phyloP scores from a whole-genome alignment of 2,888 invertebrate species.

The Liopterus haemorrhoidalis region DNA sequence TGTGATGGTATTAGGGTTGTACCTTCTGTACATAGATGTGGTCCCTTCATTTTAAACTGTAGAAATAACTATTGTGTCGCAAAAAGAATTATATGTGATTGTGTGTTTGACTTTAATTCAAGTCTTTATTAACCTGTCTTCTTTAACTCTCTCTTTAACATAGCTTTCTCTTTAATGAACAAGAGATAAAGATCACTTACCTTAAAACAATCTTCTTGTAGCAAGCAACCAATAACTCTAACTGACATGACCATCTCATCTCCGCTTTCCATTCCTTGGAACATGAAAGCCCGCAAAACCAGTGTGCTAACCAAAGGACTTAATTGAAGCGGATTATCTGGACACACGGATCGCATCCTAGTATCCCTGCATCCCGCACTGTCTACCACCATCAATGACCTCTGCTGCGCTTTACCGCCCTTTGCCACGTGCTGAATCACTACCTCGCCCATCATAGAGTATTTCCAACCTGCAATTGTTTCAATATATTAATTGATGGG shows the following conservation, averaged over 20 bases:
- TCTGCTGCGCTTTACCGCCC: constrained; percentile 38
- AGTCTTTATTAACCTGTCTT: no score
- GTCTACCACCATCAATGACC: constrained; percentile 45
- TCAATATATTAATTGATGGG: no score
- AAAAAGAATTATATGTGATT: no score
- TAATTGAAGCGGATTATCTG: constrained; percentile 43
- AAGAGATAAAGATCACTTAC: no score
- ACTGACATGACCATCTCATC: constrained; percentile 54
- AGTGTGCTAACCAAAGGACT: constrained; percentile 45
- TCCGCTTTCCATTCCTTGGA: constrained; percentile 54
- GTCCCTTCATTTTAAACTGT: no score
- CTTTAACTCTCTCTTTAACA: no score
- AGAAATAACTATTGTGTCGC: no score
- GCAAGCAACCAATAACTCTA: constrained; percentile 52
- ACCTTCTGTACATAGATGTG: no score
- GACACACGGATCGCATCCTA: constrained; percentile 46
- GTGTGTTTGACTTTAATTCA: no score
- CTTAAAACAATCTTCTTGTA: constrained; percentile 49
- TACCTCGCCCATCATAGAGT: constrained; percentile 52
- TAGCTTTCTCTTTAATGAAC: no score
- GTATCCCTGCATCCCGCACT: constrained; percentile 48
- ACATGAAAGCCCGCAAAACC: constrained; percentile 52
- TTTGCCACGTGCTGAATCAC: constrained; percentile 43
- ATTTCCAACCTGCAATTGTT: constrained; percentile 47
- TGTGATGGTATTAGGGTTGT: no score